Percentiles rank a stretch among this genome's conserved stretches.
phyloP scores from a whole-genome alignment of 2,888 invertebrate genomes.

The Drosophila kambysellisi region DNA sequence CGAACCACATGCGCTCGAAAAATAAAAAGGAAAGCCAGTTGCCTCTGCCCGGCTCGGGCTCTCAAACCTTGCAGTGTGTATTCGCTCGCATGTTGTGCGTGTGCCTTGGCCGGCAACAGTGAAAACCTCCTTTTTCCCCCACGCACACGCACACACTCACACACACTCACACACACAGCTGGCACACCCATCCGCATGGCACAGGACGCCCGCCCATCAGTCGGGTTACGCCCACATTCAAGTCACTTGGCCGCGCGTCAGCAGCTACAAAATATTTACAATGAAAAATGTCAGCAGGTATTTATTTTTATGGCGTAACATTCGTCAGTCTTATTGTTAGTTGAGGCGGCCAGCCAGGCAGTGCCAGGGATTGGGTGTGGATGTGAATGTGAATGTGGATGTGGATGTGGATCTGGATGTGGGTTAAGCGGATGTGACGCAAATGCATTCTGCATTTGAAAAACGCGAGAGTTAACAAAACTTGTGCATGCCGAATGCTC shows the following conservation, averaged over 20 bases:
- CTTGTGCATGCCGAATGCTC: neutral
- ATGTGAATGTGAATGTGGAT: no score
- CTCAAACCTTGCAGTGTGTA: conserved; percentile 9
- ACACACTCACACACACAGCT: conserved; percentile 19
- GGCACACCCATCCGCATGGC: conserved; percentile 50
- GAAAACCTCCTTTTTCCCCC: conserved; percentile 54
- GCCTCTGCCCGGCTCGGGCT: neutral
- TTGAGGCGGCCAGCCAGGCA: conserved; percentile 26
- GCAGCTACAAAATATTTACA: conserved; percentile 80
- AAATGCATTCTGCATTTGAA: neutral
- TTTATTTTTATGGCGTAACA: conserved; percentile 79
- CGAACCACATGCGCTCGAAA: neutral
- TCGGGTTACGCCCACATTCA: conserved; percentile 42
- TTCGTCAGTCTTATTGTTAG: conserved; percentile 80
- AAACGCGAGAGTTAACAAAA: neutral
- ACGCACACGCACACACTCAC: conserved; percentile 41
- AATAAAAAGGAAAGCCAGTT: neutral
- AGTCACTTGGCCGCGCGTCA: conserved; percentile 69
- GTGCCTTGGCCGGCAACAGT: conserved; percentile 46
- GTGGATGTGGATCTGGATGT: conserved; percentile 10
- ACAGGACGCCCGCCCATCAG: conserved; percentile 21
- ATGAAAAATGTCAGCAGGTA: conserved; percentile 82
- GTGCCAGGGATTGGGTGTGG: neutral
- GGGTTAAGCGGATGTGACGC: conserved; percentile 21
- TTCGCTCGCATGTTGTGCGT: conserved; percentile 47